Evolutionary conservation across 2,113 vertebrate species (phyloP).

Genomic region (Petrocephalus zakoni): DNA sequence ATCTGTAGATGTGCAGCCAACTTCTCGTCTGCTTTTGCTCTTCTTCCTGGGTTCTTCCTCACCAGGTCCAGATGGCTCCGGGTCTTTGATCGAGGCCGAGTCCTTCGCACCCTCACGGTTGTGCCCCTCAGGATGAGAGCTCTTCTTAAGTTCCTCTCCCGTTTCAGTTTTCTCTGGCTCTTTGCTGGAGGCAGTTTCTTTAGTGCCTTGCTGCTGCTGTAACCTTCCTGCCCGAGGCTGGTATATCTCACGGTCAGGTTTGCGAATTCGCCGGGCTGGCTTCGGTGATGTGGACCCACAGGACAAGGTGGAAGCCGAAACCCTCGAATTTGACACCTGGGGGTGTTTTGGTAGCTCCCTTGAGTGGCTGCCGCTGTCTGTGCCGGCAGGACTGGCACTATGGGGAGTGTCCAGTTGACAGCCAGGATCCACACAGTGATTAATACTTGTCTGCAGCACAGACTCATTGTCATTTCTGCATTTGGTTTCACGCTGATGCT

Average conservation of each 20-base stretch:
- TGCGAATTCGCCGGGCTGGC: slow-evolving; percentile 67
- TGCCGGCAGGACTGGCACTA: not conserved
- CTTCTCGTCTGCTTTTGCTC: not conserved
- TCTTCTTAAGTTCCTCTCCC: not conserved
- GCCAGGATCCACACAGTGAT: not conserved
- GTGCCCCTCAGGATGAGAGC: not conserved
- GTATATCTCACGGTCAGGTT: slow-evolving; percentile 90
- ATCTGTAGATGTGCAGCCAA: not conserved
- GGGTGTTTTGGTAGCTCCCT: not conserved
- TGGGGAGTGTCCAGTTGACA: not conserved
- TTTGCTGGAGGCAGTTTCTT: slow-evolving; percentile 40
- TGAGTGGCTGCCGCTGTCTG: not conserved
- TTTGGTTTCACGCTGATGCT: not conserved
- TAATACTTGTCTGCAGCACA: not conserved
- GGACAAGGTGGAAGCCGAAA: slow-evolving; percentile 32
- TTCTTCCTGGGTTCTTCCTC: not conserved
- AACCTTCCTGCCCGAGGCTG: slow-evolving; percentile 80
- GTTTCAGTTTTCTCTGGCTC: not conserved
- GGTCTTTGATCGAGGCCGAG: not conserved
- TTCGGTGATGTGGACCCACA: slow-evolving; percentile 49
- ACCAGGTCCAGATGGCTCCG: not conserved
- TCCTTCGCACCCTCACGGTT: not conserved
- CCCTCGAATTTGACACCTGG: not conserved
- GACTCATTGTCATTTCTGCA: not conserved
- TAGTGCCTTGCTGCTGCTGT: slow-evolving; percentile 34